Evolutionary conservation across 1,140 invertebrate genomes (phyloP), one percentile per base, ranked within the genome.

Genomic region (Saccostrea echinata): DNA sequence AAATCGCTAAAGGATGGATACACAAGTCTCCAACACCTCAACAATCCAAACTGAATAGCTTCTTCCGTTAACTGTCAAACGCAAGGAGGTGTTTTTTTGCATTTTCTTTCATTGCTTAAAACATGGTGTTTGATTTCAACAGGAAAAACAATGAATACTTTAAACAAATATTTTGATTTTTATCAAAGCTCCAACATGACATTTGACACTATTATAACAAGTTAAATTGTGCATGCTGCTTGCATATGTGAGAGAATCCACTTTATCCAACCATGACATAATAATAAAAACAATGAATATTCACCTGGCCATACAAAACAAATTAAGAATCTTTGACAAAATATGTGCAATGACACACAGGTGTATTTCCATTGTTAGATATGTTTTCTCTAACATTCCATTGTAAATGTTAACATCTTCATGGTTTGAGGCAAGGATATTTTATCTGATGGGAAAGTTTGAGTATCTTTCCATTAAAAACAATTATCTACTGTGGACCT

Each of bases 361-460:
- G 68, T 71, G 24, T 4, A 61, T 61, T 61, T 43, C 43, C 4
- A 43, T 43, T 61, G 16, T 21, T 16, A 61, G 13, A 18, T 55
- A 68, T 11, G 68, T 76, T 76, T 76, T 76, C 30, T 33, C 33
- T 43, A 43, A 43, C 43, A 43, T 43, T 76, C 16, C 27, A 4
- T 27, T 16, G 3, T 35, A 30, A 13, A 33, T 30, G 16, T 16
- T 43, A 76, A 16, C 24, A 24, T 13, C 11, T 33, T 6, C 27
- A 33, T 76, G 68, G 68, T 33, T 76, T 13, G 24, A 30, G 68
- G 68, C 27, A 76, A 76, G 12, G 27, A 33, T 76, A 71, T 27
- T 24, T 76, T 76, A 76, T 76, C 68, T 76, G 68, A 76, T 76
- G 68, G 30, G 68, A 76, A 76, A 76, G 68, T 76, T 33, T 30